Base-by-base conservation (phyloP, 2,888 invertebrate species). In the Habrosyne pyritoides region DNA sequence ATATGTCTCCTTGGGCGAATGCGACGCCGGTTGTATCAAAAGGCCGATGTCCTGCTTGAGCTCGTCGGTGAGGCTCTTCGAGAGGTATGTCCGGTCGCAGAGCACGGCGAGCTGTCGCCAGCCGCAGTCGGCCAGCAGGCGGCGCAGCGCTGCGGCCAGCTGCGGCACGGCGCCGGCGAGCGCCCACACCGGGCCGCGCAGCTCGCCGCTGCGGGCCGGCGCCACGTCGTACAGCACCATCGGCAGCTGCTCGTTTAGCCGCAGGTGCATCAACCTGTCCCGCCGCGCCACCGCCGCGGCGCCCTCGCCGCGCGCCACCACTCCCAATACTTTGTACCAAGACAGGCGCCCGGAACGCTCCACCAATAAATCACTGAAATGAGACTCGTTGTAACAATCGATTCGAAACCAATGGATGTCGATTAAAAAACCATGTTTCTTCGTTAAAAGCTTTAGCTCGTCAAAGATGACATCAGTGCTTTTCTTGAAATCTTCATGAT, bases 21-120 rank as follows among this genome's bases (percentile, higher is more conserved):
- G 28, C 6, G 7, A 1, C 0, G 96, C 96, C 50, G 94, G 93
- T 2, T 33, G 2, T 4, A 33, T 5, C 5, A 33, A 0, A 2
- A 33, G 33, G n/a, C 5, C 56, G 2, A n/a, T 2, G 47, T 33
- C 49, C 7, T 24, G n/a, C 2, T n/a, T 10, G 28, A 50, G 28
- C 26, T 28, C 18, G 18, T 10, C 42, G 0, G 46, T 22, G 21
- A 75, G 63, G 12, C 26, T 56, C 5, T 56, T 26, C 1, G 75
- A 69, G 30, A 68, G 59, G 2, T 53, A 51, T 3, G 71, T 60
- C 4, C 53, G 42, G 22, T 97, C 97, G 0, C 96, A 96, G 18
- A 98, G 79, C 0, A 97, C 94, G 0, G 96, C 96, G 0, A 97
- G 93, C 47, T 96, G 93, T 42, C 86, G 93, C 97, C 97, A 97